Base-by-base conservation (phyloP, 1,140 invertebrate species). In the Charaxes varanes region DNA sequence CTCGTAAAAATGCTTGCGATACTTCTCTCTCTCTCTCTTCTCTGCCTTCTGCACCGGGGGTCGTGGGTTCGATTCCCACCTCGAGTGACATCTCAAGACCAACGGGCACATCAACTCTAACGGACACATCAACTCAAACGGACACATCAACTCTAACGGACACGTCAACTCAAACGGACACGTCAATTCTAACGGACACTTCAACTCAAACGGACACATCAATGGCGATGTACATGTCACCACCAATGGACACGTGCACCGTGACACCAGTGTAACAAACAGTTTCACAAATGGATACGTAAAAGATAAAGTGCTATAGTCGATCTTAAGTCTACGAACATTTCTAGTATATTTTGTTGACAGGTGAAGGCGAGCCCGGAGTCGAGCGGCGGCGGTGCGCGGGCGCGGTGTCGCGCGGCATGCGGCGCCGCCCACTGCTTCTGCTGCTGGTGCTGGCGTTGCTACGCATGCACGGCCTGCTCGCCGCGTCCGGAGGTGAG, bases 351-450 rank as follows among this genome's bases (percentile, higher is more conserved):
- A 15, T 32, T n/a, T 22, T 40, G 7, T 22, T 34, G n/a, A 1
- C 43, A 77, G 72, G 72, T 77, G 72, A 73, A 68, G 67, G 65
- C 57, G 61, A 59, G 56, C 43, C 32, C 41, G 48, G 48, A 26
- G 48, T 41, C 41, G 41, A 35, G 33, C 32, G 41, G 49, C 36
- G 42, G 49, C 37, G 49, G 56, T 58, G 51, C 50, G 62, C 63
- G 61, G 53, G 69, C 64, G 69, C 61, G 65, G 72, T 54, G 68
- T 58, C 62, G 71, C 76, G 72, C 76, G 72, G 71, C 64, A 77
- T 80, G 76, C 76, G 76, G 68, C 76, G 70, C 59, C 76, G 71
- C 54, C 69, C 71, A 65, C 68, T 71, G 60, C 71, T 77, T 68
- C 65, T 66, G 65, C 57, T 74, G 62, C 58, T 80, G 64, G 57